Evolutionary conservation across 2,113 vertebrate genomes (phyloP).

Genomic region (Bambusicola thoracicus): DNA sequence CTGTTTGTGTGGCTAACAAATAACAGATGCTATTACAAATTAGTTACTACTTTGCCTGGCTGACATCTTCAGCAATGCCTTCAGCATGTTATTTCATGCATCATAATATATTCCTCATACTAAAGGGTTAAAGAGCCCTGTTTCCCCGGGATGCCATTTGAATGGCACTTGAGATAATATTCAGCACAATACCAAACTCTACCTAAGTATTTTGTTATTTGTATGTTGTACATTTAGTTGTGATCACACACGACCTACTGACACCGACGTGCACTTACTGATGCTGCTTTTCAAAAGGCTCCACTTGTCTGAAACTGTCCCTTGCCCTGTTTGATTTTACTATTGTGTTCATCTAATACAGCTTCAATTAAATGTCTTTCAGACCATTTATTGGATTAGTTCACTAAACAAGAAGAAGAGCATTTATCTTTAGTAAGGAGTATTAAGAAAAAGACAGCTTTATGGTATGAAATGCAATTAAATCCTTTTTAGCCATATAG

Average conservation of each 20-base stretch:
- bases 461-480: not conserved
- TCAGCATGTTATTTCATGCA: not conserved
- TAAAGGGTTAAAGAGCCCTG: not conserved
- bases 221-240: not conserved
- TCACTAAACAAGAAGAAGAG: not conserved
- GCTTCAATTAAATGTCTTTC: not conserved
- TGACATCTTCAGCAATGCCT: not conserved
- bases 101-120: not conserved
- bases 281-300: not conserved
- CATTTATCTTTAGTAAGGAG: not conserved
- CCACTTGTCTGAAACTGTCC: not conserved
- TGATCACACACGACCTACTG: not conserved
- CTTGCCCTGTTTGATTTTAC: not conserved
- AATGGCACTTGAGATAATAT: not conserved
- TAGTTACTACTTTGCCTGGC: not conserved
- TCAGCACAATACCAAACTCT: not conserved
- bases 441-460: accelerated
- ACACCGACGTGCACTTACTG: not conserved
- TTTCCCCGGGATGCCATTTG: not conserved
- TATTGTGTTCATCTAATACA: not conserved
- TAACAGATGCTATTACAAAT: not conserved
- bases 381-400: not conserved
- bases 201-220: not conserved
- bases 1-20: not conserved
- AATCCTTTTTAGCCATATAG: not conserved